These are phyloP conservation scores for Bellardia bayeri DNA, from an alignment of 2,888 invertebrate genomes.

Conservation along the genomic window DNA sequence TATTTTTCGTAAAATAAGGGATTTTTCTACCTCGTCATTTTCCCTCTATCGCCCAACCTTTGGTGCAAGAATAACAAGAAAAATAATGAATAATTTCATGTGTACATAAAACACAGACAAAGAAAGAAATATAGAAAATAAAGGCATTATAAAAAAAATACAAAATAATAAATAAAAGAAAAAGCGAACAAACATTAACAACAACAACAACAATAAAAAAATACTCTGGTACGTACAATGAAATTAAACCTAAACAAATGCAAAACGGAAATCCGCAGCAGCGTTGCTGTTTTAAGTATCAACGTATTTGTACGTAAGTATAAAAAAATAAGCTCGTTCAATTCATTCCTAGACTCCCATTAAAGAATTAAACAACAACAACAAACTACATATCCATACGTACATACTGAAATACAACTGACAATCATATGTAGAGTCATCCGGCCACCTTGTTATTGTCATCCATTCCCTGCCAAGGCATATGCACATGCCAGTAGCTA, in stretches of 20 bases:
- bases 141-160: constrained; percentile 10
- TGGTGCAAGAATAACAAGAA: not conserved
- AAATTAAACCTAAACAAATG: constrained; percentile 62
- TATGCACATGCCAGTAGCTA: not conserved
- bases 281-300: constrained; percentile 43
- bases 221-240: constrained; percentile 41
- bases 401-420: not conserved
- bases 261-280: constrained; percentile 71
- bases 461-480: constrained; percentile 14
- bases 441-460: constrained; percentile 46
- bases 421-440: constrained; percentile 34
- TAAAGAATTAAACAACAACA: constrained; percentile 45
- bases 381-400: not conserved
- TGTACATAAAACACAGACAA: not conserved
- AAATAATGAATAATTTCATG: constrained; percentile 26
- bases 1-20: not conserved
- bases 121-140: constrained; percentile 38
- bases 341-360: constrained; percentile 51
- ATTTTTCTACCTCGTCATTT: constrained; percentile 18
- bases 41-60: not conserved
- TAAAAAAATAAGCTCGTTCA: not conserved
- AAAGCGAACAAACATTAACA: constrained; percentile 41
- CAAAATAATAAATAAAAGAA: constrained; percentile 4
- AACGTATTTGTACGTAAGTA: not conserved
- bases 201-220: not conserved